These are phyloP conservation scores for Limenitis camilla DNA, from an alignment of 2,888 invertebrate species.

Conservation along the genomic window DNA sequence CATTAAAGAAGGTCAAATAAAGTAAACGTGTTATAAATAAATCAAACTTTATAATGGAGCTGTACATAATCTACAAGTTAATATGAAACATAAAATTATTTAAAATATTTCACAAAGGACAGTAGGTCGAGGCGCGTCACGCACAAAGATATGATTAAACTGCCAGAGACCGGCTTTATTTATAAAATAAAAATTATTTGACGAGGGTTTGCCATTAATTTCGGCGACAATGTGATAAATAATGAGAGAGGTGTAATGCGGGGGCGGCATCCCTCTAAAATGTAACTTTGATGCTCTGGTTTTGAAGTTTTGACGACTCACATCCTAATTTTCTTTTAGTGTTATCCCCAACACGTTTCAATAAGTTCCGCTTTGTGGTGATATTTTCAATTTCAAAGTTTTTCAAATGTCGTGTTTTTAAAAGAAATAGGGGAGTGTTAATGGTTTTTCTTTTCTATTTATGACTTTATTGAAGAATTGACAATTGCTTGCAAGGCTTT, in stretches of 20 bases:
- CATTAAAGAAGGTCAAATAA: too few relatives aligned
- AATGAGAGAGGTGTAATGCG: constrained; percentile 70
- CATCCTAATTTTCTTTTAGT: constrained; percentile 69
- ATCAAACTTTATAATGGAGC: too few relatives aligned
- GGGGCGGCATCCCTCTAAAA: constrained; percentile 53
- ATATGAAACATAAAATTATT: too few relatives aligned
- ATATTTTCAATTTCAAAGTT: constrained; percentile 50
- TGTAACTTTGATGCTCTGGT: constrained; percentile 57
- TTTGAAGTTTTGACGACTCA: constrained; percentile 71
- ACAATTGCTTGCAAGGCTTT: too few relatives aligned
- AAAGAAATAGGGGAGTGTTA: constrained; percentile 6
- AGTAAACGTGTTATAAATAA: too few relatives aligned
- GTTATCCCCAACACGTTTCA: constrained; percentile 54
- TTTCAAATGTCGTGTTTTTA: constrained; percentile 3
- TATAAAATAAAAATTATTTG: constrained; percentile 71
- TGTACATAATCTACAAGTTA: too few relatives aligned
- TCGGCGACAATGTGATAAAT: constrained; percentile 73
- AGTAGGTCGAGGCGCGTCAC: too few relatives aligned
- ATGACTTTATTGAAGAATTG: too few relatives aligned
- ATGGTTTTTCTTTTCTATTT: background rate
- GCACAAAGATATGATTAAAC: constrained; percentile 70
- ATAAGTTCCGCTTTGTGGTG: constrained; percentile 55
- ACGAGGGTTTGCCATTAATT: constrained; percentile 73
- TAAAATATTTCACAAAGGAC: too few relatives aligned
- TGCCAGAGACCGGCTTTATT: constrained; percentile 64